Evolutionary conservation across 2,113 vertebrate genomes (phyloP).

Genomic region (Meriones unguiculatus): DNA sequence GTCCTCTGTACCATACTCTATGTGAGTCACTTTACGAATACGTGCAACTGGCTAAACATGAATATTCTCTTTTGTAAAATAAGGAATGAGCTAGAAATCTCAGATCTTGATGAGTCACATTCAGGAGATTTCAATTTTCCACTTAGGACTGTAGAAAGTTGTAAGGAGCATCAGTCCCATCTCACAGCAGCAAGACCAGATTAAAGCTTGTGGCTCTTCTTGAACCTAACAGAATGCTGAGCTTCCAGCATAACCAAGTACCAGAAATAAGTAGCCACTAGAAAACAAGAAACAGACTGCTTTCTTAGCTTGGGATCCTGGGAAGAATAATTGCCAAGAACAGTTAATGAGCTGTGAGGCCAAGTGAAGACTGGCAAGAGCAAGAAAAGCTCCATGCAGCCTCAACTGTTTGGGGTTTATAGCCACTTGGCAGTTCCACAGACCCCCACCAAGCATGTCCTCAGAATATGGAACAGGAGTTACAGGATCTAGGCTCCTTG

Average conservation of each 20-base stretch:
- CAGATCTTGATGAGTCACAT: not conserved
- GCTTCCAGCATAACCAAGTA: not conserved
- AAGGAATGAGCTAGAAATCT: not conserved
- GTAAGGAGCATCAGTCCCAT: not conserved
- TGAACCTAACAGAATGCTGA: not conserved
- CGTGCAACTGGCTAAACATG: not conserved
- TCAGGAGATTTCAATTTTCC: slow-evolving; percentile 1
- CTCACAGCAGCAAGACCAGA: not conserved
- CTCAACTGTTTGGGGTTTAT: not conserved
- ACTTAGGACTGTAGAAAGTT: not conserved
- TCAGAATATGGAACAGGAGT: not conserved
- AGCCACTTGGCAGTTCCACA: not conserved
- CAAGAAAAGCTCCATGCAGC: not conserved
- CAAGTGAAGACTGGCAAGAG: not conserved
- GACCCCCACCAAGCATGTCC: no score
- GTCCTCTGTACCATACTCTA: not conserved
- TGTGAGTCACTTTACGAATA: slow-evolving; percentile 13
- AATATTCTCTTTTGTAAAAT: slow-evolving; percentile 11
- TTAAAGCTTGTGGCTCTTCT: not conserved
- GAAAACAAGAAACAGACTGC: not conserved
- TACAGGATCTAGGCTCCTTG: not conserved
- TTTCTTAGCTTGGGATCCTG: not conserved
- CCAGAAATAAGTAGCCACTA: not conserved
- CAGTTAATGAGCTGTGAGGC: not conserved
- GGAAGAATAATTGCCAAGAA: not conserved